Evolutionary conservation across 2,113 vertebrate species (phyloP), one percentile per base, ranked within the genome.

Genomic region (Hippoglossus stenolepis): DNA sequence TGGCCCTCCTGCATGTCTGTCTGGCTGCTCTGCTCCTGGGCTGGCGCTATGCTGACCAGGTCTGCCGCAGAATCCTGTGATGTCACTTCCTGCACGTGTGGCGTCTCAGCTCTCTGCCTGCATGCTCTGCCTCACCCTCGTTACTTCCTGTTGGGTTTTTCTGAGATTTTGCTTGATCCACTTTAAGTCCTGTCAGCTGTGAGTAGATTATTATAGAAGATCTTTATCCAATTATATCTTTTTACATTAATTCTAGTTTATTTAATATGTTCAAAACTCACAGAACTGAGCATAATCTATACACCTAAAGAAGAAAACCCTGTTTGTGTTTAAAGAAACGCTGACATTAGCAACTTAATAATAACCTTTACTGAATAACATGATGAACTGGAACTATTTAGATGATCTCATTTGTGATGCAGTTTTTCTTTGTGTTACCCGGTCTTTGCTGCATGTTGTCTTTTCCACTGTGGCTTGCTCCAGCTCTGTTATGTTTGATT

Each of bases 1-100:
- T 94, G 89, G 89, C 86, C 88, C 75, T 93, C 78, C 92, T 94
- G 92, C 93, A 92, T 92, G 90, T 94, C 75, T 93, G 83, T 93
- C 78, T 94, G 85, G 90, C 90, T 38, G 89, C 87, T 85, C 68
- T 92, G 79, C 84, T 93, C 77, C 83, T 94, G 73, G 91, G 85
- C 76, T 93, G 93, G 90, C 89, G 65, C 80, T 93, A 89, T 73
- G 87, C 87, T 17, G 86, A 93, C 87, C 89, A 90, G 82, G 80
- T 94, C 82, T 93, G 71, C 86, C 74, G 51, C 85, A 87, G 64
- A 75, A 74, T 93, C 79, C 74, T 91, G 67, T 94, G 90, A 94
- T 69, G 66, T 79, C 77, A 85, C 82, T 70, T 83, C 68, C 75
- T 75, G 70, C 65, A 83, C 82, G 78, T 77, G 72, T 83, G 75